Conservation (phyloP, 2,113 vertebrate genomes). For the Synchiropus splendidus region DNA sequence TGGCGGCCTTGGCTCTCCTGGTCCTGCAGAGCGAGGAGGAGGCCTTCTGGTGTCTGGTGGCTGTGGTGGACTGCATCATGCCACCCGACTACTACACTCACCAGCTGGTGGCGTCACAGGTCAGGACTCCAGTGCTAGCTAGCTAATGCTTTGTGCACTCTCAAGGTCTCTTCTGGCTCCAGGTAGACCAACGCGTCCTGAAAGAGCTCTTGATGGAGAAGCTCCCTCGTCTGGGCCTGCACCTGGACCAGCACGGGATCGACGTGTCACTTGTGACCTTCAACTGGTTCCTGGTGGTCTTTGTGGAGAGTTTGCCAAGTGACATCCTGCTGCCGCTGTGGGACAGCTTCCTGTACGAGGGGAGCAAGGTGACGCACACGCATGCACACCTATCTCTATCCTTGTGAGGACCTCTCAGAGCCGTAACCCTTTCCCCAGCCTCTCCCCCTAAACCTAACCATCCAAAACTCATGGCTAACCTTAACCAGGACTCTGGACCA, state of each 20-base stretch:
- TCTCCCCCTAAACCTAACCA: too few species aligned
- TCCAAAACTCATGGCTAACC: too few species aligned
- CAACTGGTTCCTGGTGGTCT: conserved; percentile 91
- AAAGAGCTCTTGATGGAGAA: conserved; percentile 87
- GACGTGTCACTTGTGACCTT: conserved; percentile 86
- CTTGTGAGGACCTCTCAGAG: background rate
- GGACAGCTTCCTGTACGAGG: conserved; percentile 92
- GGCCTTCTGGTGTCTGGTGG: conserved; percentile 89
- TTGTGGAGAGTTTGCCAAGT: conserved; percentile 84
- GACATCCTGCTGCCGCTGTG: conserved; percentile 84
- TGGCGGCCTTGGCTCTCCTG: conserved; percentile 84
- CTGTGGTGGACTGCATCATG: conserved; percentile 85
- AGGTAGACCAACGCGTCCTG: conserved; percentile 92
- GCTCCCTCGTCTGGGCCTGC: conserved; percentile 77
- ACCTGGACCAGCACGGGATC: conserved; percentile 72
- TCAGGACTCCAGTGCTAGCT: conserved; percentile 27
- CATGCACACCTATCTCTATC: too few species aligned
- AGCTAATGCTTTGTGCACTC: background rate
- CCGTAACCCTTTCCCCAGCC: too few species aligned
- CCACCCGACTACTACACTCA: conserved; percentile 87
- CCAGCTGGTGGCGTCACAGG: conserved; percentile 84
- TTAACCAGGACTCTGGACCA: too few species aligned
- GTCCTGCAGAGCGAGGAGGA: conserved; percentile 83
- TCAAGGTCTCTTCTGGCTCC: background rate
- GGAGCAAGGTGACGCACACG: conserved; percentile 75